Percentiles rank a stretch among this genome's conserved stretches.
Conservation (phyloP, 2,888 invertebrate genomes). For the Mythimna vitellina region DNA sequence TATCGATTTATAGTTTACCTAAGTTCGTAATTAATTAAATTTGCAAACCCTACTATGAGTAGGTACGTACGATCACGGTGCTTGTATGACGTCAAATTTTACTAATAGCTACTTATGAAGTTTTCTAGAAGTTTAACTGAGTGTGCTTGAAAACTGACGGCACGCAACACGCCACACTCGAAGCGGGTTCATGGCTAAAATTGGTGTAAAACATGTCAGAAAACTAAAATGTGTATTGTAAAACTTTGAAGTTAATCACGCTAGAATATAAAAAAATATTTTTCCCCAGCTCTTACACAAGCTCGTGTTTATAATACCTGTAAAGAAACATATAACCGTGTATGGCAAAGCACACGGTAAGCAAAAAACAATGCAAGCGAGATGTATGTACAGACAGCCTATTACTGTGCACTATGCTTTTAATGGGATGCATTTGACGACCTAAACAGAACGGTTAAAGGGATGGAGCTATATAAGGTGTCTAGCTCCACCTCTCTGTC, state of each 20-base stretch:
- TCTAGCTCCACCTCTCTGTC: too few species aligned
- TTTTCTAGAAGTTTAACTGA: constrained; percentile 30
- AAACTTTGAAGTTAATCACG: constrained; percentile 31
- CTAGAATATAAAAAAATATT: background rate
- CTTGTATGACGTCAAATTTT: constrained; percentile 16
- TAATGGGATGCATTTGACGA: too few species aligned
- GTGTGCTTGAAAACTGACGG: constrained; percentile 27
- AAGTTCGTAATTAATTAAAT: background rate
- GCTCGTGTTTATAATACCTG: too few species aligned
- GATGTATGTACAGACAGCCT: too few species aligned
- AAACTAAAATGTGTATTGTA: constrained; percentile 33
- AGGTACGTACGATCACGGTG: background rate
- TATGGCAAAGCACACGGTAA: too few species aligned
- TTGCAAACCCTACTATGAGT: background rate
- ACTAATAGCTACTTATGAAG: constrained; percentile 43
- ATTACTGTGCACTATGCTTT: too few species aligned
- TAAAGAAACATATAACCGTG: too few species aligned
- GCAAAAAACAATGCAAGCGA: too few species aligned
- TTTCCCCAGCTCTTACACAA: background rate
- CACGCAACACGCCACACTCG: constrained; percentile 48
- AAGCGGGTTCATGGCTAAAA: constrained; percentile 44
- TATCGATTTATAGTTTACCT: too few species aligned
- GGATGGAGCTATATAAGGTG: too few species aligned
- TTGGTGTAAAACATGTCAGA: constrained; percentile 50
- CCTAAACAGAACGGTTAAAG: too few species aligned